Base-by-base conservation (phyloP, 2,888 invertebrate species). In the Meteorus cinctellus region DNA sequence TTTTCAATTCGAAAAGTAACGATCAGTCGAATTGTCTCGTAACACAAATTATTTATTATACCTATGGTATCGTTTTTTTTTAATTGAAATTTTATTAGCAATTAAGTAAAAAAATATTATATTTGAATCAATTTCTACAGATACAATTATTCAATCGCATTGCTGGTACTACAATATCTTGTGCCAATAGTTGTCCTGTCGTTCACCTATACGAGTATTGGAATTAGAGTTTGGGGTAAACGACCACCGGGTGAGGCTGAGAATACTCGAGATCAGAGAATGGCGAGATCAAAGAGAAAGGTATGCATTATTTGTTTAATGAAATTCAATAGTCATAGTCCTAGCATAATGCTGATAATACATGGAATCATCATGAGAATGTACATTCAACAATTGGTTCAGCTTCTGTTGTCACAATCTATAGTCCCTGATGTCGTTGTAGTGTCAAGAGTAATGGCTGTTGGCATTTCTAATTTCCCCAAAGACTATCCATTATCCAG, bases 191-290 rank as follows among this genome's bases (percentile, higher is more conserved):
- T 92, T 31, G 96, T 96, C 59, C 92, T 97, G 19, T 91, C 96
- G 75, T 95, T 95, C 88, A 96, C 97, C 0, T 97, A 97, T 87
- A 94, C 94, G 1, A 93, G 96, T 81, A 97, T 97, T 78, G 97
- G 95, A 0, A 92, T 95, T 68, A 94, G 95, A 16, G 96, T 97
- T 63, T 97, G 97, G 96, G 96, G 96, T 29, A 95, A 96, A 80
- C 91, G 94, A 51, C 94, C 96, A 8, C 97, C 97, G 0, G 97
- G 97, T 0, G 97, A 97, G 89, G 97, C 97, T 0, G 95, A 96
- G 86, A 94, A 95, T 78, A 93, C 92, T 6, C 91, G 97, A 63
- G 97, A 97, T 90, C 93, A 94, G 81, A 92, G 96, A 66, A 94
- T 97, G 91, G 96, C 96, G 12, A 93, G 94, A 80, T 96, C 96